Evolutionary conservation across 1,140 invertebrate species (phyloP).

Genomic region (Trichogramma pretiosum): DNA sequence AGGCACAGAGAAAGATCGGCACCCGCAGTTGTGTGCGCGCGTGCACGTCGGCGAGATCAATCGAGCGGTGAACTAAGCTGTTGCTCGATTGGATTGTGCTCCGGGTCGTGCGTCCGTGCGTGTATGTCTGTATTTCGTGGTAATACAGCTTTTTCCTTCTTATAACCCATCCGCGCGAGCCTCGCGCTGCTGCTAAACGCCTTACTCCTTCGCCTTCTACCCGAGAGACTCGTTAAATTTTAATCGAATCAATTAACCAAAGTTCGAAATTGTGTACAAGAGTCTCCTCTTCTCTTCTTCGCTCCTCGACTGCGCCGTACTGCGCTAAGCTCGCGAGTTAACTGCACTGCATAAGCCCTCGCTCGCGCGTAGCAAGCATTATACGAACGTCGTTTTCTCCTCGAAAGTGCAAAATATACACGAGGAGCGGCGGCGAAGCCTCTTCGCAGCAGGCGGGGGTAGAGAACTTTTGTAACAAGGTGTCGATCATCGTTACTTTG

Average conservation of each 20-base stretch:
- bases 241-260: conserved; percentile 4
- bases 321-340: too few species aligned
- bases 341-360: too few species aligned
- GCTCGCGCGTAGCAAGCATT: too few species aligned
- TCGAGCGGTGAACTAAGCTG: conserved; percentile 1
- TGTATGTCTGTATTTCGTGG: neutral
- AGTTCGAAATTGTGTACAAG: neutral
- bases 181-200: neutral
- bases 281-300: neutral
- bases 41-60: neutral
- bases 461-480: too few species aligned
- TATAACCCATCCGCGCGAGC: too few species aligned
- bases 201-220: neutral
- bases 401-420: too few species aligned
- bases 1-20: neutral
- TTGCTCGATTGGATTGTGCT: neutral
- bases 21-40: neutral
- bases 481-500: too few species aligned
- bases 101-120: neutral
- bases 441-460: too few species aligned
- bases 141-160: neutral
- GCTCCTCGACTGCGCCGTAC: too few species aligned
- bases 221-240: neutral
- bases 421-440: too few species aligned
- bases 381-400: too few species aligned